Evolutionary conservation across 2,888 invertebrate species (phyloP), one percentile per base, ranked within the genome.

Genomic region (Drosophila tripunctata): DNA sequence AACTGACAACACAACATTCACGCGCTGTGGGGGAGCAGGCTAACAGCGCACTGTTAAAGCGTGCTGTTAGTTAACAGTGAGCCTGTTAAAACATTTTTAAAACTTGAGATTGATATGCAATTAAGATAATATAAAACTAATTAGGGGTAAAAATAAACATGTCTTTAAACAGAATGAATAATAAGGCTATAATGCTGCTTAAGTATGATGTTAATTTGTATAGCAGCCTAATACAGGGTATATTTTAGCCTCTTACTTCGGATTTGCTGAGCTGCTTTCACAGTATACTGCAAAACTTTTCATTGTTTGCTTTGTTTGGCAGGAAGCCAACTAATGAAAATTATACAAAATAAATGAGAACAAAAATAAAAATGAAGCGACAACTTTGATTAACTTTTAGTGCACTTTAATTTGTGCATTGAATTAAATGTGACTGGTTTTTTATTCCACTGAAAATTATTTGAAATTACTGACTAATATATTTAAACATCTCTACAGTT

Each of bases 1-100:
- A 81, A 81, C 71, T 67, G 63, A 67, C 60, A 75, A 55, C 69
- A 67, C 54, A 67, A n/a, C n/a, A n/a, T n/a, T n/a, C 22, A 10
- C 30, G 48, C 8, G 43, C 43, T 36, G 27, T 17, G 47, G 12
- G 40, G 12, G 45, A 24, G 48, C 38, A 47, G 1, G 43, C 12
- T 61, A 47, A 62, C 57, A 51, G 50, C 1, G 22, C 36, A 36
- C 58, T 78, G 78, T 72, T 71, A 78, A 44, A 4, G 14, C 51
- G 52, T 57, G 30, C 51, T 64, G 61, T 50, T 40, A 50, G 44
- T 22, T 63, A 67, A 65, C 74, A 80, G 52, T n/a, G 21, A 8
- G 14, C 14, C 4, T 22, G 10, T 40, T 4, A 12, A 47, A 17
- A 14, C 12, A n/a, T 4, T 40, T 68, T 57, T 48, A 60, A 30